A percentile compares a stretch with the other conserved stretches of the same genome.
Conservation (phyloP, 2,888 invertebrate genomes). For the Drosophila formosana region DNA sequence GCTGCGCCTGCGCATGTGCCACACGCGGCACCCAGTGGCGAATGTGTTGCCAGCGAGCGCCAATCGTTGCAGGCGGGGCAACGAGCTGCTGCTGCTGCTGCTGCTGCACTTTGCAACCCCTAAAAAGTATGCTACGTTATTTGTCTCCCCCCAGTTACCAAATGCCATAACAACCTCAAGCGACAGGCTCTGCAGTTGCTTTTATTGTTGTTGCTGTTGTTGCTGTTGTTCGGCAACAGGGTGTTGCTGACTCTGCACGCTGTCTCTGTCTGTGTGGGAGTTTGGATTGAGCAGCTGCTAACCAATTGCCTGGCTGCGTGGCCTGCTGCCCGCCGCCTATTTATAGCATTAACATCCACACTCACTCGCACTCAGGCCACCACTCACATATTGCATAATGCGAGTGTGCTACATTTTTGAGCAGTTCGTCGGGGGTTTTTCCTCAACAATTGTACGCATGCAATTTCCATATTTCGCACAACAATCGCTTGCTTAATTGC, state of each 20-base stretch:
- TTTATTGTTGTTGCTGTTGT: slow-evolving; percentile 4
- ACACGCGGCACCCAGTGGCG: slow-evolving; percentile 48
- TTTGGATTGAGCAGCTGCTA: slow-evolving; percentile 53
- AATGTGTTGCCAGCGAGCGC: slow-evolving; percentile 58
- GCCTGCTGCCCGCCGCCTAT: slow-evolving; percentile 26
- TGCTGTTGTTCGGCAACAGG: background rate
- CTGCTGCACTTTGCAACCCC: slow-evolving; percentile 74
- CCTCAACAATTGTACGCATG: slow-evolving; percentile 8
- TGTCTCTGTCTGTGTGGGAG: background rate
- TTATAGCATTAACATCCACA: slow-evolving; percentile 27
- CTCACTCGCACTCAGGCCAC: slow-evolving; percentile 1
- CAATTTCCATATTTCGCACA: slow-evolving; percentile 35
- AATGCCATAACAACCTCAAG: slow-evolving; percentile 75
- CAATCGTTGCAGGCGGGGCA: slow-evolving; percentile 58
- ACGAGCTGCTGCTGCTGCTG: background rate
- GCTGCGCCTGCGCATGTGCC: slow-evolving; percentile 74
- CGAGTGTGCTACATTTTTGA: slow-evolving; percentile 31
- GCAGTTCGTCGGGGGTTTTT: slow-evolving; percentile 12
- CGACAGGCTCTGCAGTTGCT: background rate
- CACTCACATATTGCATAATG: slow-evolving; percentile 47
- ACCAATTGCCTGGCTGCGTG: slow-evolving; percentile 69
- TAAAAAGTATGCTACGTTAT: slow-evolving; percentile 76
- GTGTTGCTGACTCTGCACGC: background rate
- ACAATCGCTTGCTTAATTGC: slow-evolving; percentile 62
- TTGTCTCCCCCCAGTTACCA: slow-evolving; percentile 54